Evolutionary conservation across 1,140 invertebrate species (phyloP).

Genomic region (Pseudachorutes palmiensis): DNA sequence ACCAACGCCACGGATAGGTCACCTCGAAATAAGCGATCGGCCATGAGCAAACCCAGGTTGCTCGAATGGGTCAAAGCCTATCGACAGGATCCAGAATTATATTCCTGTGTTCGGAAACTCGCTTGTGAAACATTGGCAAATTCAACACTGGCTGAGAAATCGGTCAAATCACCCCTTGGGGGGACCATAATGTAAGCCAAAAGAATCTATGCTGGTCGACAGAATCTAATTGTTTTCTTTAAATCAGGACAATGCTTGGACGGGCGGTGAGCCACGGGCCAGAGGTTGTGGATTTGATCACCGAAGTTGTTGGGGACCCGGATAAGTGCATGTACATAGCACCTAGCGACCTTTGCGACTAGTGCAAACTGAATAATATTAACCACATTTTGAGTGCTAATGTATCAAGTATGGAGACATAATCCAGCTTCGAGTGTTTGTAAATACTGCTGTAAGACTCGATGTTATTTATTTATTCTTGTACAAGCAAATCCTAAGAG

Average conservation of each 20-base stretch:
- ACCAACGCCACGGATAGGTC: background rate
- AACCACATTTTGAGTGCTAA: constrained; percentile 8
- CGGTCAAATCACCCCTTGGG: constrained; percentile 24
- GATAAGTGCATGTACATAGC: constrained; percentile 21
- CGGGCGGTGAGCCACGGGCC: constrained; percentile 18
- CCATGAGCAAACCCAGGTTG: background rate
- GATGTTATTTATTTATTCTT: too few species aligned
- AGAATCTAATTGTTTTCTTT: constrained; percentile 6
- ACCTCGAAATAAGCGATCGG: background rate
- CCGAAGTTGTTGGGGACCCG: constrained; percentile 20
- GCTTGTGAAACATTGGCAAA: constrained; percentile 29
- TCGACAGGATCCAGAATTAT: constrained; percentile 26
- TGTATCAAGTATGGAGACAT: too few species aligned
- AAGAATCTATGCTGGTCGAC: background rate
- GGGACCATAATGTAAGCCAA: constrained; percentile 28
- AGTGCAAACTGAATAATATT: too few species aligned
- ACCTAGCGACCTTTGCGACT: constrained; percentile 3
- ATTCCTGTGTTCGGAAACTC: constrained; percentile 28
- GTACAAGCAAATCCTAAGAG: too few species aligned
- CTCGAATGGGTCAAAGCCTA: constrained; percentile 29
- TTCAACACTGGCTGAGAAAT: constrained; percentile 22
- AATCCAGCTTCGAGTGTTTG: too few species aligned
- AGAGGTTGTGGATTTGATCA: constrained; percentile 8
- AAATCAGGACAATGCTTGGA: constrained; percentile 15
- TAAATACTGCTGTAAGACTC: too few species aligned